These are phyloP conservation scores for Ips nitidus DNA, from an alignment of 1,140 invertebrate species.

Conservation along the genomic window DNA sequence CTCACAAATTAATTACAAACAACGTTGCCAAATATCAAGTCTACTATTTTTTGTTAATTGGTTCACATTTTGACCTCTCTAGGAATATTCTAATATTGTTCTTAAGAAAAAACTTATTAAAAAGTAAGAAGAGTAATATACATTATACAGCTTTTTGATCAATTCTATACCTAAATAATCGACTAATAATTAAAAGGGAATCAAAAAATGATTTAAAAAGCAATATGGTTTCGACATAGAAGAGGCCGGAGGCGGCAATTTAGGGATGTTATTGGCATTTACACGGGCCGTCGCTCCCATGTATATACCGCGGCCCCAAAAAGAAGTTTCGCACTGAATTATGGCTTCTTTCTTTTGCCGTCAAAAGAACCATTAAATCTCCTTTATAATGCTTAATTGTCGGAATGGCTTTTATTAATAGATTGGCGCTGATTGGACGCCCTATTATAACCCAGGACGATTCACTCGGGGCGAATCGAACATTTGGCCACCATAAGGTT, in stretches of 20 bases:
- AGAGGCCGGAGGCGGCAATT: conserved; percentile 3
- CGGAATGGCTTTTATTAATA: conserved; percentile 19
- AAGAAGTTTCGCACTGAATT: conserved; percentile 21
- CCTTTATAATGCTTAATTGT: conserved; percentile 17
- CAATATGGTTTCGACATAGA: no score
- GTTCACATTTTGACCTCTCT: no score
- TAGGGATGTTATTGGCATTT: conserved; percentile 17
- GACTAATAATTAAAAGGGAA: no score
- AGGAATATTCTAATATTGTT: no score
- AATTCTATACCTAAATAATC: no score
- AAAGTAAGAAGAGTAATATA: no score
- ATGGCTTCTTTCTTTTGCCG: conserved; percentile 19
- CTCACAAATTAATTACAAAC: no score
- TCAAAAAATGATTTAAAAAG: no score
- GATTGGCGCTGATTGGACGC: conserved; percentile 23
- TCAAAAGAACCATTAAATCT: conserved; percentile 24
- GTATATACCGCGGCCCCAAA: background rate
- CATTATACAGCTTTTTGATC: no score
- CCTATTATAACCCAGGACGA: conserved; percentile 12
- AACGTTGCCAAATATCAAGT: no score
- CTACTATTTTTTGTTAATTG: no score
- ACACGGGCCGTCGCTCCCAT: conserved; percentile 6
- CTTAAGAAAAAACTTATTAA: no score
- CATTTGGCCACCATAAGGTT: background rate
- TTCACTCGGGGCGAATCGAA: conserved; percentile 1